Evolutionary conservation across 2,888 invertebrate species (phyloP), one percentile per base, ranked within the genome.

Genomic region (Lepidocyrtinus sp.): DNA sequence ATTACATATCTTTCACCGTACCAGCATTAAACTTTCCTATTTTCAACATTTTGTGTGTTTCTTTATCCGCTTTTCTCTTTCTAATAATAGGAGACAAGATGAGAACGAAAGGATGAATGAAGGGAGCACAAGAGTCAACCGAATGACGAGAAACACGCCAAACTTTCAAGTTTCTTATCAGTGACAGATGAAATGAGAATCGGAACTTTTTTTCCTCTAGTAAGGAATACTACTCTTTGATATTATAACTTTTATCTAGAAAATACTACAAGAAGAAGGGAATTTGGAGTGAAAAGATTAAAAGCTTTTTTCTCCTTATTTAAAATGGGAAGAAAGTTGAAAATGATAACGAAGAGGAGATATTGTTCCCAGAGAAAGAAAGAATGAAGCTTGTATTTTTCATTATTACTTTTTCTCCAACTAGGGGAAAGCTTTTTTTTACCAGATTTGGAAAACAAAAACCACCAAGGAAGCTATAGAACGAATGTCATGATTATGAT

Each of bases 181-280:
- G 68, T 79, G 78, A 69, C 78, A 79, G 78, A 69, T 72, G 68
- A 74, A 73, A 79, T 73, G 78, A 73, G 64, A 79, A 70, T 46
- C 68, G 68, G 26, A 67, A 75, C 22, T 26, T 26, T 65, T 15
- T 67, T n/a, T 19, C 46, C 67, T 68, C 26, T 24, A 68, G 62
- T 25, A 59, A 46, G 22, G 65, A 46, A 61, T 19, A n/a, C n/a
- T n/a, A n/a, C 15, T 12, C 15, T 50, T 2, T 50, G 15, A 12
- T n/a, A n/a, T n/a, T n/a, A n/a, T n/a, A n/a, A n/a, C n/a, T n/a
- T n/a, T n/a, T n/a, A n/a, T n/a, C n/a, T n/a, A n/a, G n/a, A n/a
- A n/a, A n/a, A n/a, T n/a, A 50, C 50, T 12, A 2, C 15, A n/a
- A 12, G 50, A 50, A 50, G 17, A 12, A 50, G 50, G 17, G 50